Base-by-base conservation (phyloP, 2,797 vertebrate genomes). In the Simalia tracyae region DNA sequence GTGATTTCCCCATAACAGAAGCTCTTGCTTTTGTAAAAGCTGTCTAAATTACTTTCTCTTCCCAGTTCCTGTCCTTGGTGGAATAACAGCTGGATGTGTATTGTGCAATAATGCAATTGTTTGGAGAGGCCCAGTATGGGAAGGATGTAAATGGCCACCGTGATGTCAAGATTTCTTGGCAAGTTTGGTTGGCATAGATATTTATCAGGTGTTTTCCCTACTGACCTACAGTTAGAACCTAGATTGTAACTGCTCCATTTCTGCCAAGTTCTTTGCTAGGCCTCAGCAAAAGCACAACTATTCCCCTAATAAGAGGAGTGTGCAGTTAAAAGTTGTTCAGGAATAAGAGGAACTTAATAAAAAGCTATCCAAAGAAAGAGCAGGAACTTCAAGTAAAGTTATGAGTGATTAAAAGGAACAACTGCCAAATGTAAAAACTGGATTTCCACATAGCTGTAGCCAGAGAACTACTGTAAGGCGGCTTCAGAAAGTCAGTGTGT, bases 131-230 rank as follows among this genome's bases (percentile, higher is more conserved):
- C 56, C 31, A 50, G 12, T 19, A 68, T 4, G 7, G 31, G 17
- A 31, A 92, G 54, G 91, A 89, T 86, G 64, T 86, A 60, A 42
- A 60, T 68, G 14, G 28, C 88, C 46, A 86, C 36, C 11, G 42
- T 86, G 60, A 92, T 59, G 36, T 87, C 11, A 64, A 89, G 60
- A 57, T 76, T 86, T 89, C 28, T 92, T 92, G 91, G 64, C 64
- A 76, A 6, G 17, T 72, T 56, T 76, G 88, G 76, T 36, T 90
- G 88, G 64, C 91, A 76, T 86, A 85, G 64, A 42, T 86, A 76
- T 76, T 92, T 87, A 86, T 92, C 91, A 92, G 88, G 56, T 92
- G 91, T 90, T 89, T 92, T 92, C 88, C 88, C 84, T 89, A 42
- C 64, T 86, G 63, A n/a, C 86, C 57, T 90, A 89, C 11, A 76